These are phyloP conservation scores for Scotopteryx bipunctaria DNA, from an alignment of 2,888 invertebrate genomes.

Conservation along the genomic window DNA sequence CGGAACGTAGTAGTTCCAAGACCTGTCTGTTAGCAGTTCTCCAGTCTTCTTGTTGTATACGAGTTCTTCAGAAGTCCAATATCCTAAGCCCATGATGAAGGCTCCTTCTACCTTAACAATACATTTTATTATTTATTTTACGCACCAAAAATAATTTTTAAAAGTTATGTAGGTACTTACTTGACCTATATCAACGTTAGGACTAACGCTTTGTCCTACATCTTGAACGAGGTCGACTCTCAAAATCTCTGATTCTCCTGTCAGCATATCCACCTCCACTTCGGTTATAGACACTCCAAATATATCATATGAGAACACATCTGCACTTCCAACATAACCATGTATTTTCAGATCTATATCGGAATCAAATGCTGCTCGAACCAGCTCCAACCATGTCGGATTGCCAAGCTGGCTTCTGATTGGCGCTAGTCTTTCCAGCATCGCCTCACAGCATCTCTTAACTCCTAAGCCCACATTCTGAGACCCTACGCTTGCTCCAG, in stretches of 20 bases:
- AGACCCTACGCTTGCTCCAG: constrained; percentile 87
- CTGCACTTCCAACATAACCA: constrained; percentile 42
- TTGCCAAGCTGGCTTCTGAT: constrained; percentile 58
- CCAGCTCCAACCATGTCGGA: constrained; percentile 76
- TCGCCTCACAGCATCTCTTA: constrained; percentile 71
- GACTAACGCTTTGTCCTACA: constrained; percentile 85
- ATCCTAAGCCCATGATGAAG: constrained; percentile 89
- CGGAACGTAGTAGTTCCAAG: constrained; percentile 91
- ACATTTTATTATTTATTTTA: not conserved
- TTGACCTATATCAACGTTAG: constrained; percentile 86
- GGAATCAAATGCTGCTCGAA: constrained; percentile 65
- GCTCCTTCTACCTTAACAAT: constrained; percentile 86
- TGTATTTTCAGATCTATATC: constrained; percentile 58
- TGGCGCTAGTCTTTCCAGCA: constrained; percentile 70
- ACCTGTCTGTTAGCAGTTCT: constrained; percentile 86
- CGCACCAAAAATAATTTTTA: not conserved
- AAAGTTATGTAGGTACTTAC: constrained; percentile 53
- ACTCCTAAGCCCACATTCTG: constrained; percentile 85
- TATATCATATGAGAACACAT: constrained; percentile 52
- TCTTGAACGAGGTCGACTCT: constrained; percentile 87
- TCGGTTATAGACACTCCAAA: constrained; percentile 84
- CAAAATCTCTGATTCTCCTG: constrained; percentile 84
- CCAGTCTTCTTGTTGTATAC: constrained; percentile 85
- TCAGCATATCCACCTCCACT: constrained; percentile 88
- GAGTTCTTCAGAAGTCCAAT: constrained; percentile 88